Conservation (phyloP, 64 coral and sea anemone species). For the Montipora efflorescens region DNA sequence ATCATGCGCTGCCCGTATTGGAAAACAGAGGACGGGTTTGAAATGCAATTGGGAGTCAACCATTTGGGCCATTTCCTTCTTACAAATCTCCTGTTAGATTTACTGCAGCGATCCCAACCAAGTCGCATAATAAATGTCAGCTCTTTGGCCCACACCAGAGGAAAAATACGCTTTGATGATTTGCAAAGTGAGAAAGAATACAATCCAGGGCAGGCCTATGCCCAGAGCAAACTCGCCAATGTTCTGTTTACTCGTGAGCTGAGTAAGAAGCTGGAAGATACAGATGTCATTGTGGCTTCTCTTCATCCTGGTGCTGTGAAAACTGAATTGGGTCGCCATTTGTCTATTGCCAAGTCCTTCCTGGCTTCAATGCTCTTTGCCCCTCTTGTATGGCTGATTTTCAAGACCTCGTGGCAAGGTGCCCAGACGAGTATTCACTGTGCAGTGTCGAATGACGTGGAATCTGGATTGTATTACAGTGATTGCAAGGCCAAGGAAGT, state of each 20-base stretch:
- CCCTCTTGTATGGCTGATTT: conserved; percentile 49
- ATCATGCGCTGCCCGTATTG: background rate
- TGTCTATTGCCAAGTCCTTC: no score
- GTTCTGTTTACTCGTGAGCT: no score
- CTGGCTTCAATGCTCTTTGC: no score
- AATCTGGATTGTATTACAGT: background rate
- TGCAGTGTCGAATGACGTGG: conserved; percentile 76
- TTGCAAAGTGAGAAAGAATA: no score
- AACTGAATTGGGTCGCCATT: no score
- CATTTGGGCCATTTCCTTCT: conserved; percentile 81
- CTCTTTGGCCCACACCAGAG: conserved; percentile 7
- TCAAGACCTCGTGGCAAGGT: conserved; percentile 75
- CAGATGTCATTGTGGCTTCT: no score
- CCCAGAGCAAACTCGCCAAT: no score
- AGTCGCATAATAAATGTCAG: conserved; percentile 80
- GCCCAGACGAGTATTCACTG: conserved; percentile 77
- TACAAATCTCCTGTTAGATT: conserved; percentile 63
- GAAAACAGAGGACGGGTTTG: conserved; percentile 25
- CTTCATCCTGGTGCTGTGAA: no score
- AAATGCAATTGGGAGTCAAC: conserved; percentile 54
- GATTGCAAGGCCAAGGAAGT: no score
- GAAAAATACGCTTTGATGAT: background rate
- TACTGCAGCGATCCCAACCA: conserved; percentile 40
- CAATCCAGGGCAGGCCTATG: no score
- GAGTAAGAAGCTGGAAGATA: no score